A percentile compares a stretch with the other conserved stretches of the same genome.
Conservation (phyloP, 2,113 vertebrate genomes). For the Micromys minutus region DNA sequence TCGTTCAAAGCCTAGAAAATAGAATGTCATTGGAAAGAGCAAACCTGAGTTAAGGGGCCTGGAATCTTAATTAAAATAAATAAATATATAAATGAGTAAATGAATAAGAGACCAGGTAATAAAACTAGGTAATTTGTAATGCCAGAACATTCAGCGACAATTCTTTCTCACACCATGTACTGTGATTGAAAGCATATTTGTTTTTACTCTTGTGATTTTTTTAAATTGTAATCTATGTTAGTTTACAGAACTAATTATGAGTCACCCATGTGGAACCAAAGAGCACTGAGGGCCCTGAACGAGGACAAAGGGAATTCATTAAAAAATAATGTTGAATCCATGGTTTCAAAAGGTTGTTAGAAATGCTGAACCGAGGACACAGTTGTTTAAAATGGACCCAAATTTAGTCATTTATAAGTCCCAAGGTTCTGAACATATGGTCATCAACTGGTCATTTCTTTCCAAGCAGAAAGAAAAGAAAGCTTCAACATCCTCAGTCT, state of each 20-base stretch:
- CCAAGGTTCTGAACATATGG: background rate
- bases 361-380: constrained; percentile 57
- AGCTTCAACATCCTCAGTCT: background rate
- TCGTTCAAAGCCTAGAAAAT: constrained; percentile 41
- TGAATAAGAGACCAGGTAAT: constrained; percentile 54
- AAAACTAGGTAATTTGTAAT: constrained; percentile 67
- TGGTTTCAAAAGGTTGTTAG: constrained; percentile 74
- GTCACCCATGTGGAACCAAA: constrained; percentile 75
- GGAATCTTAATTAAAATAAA: constrained; percentile 68
- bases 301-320: constrained; percentile 77
- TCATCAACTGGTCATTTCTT: background rate
- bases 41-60: constrained; percentile 5
- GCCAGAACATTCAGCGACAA: constrained; percentile 49
- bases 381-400: background rate
- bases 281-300: constrained; percentile 65
- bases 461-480: constrained; percentile 7
- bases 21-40: constrained; percentile 31
- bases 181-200: constrained; percentile 76
- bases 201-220: constrained; percentile 63
- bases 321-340: constrained; percentile 73
- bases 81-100: constrained; percentile 40
- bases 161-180: background rate
- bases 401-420: background rate
- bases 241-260: constrained; percentile 81
- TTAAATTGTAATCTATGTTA: constrained; percentile 75